phyloP scores from a whole-genome alignment of 2,888 invertebrate genomes.

The Phengaris alcon region DNA sequence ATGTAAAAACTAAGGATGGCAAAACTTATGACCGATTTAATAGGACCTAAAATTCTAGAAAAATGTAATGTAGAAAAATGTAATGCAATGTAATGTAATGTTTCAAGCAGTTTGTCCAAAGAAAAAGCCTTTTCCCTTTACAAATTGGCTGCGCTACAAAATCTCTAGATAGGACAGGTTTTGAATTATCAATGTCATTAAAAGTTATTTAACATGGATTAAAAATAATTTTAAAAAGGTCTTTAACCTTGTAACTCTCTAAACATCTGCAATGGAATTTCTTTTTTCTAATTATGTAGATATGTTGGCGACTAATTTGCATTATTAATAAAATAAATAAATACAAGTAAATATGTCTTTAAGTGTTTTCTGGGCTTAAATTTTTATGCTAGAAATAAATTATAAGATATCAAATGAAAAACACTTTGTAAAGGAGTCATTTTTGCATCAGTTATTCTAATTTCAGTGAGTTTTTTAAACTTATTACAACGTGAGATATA shows the following conservation, averaged over 20 bases:
- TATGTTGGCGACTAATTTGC: conserved; percentile 11
- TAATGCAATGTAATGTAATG: too few species aligned
- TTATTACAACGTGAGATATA: not conserved
- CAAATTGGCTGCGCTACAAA: not conserved
- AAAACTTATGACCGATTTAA: not conserved
- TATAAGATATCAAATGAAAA: not conserved
- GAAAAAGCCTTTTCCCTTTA: not conserved
- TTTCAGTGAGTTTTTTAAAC: not conserved
- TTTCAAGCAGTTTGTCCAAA: conserved; percentile 6
- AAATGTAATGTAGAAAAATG: too few species aligned
- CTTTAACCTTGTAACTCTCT: conserved; percentile 23
- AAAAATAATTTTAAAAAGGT: conserved; percentile 21
- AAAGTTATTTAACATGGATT: conserved; percentile 16
- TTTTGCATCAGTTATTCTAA: not conserved
- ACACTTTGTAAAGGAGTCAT: not conserved
- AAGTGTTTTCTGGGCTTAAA: not conserved
- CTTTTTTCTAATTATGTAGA: conserved; percentile 25
- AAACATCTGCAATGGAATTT: conserved; percentile 24
- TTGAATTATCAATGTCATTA: conserved; percentile 20
- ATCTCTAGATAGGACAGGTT: conserved; percentile 13
- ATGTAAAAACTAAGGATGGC: not conserved
- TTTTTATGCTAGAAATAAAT: conserved; percentile 2
- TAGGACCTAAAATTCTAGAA: not conserved
- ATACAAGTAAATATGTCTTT: not conserved
- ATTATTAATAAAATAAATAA: conserved; percentile 19